Evolutionary conservation across 2,113 vertebrate genomes (phyloP), one percentile per base, ranked within the genome.

Genomic region (Garra rufa): DNA sequence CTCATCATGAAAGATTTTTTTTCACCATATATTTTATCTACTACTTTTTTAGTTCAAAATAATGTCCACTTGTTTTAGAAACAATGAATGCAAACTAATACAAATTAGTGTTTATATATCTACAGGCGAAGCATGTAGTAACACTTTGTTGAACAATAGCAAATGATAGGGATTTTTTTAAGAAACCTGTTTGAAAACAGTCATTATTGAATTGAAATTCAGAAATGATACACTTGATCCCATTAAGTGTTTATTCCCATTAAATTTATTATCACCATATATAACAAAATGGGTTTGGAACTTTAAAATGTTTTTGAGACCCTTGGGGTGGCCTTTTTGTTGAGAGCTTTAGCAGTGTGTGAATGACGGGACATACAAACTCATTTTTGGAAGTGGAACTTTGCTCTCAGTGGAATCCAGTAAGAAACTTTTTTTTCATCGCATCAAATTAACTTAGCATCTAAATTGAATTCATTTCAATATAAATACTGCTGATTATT

Each of bases 371-470:
- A 38, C 17, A 5, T 0, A 30, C 24, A 81, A 55, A 70, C 0
- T 81, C 19, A 41, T 41, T 24, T 81, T 81, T 52, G 79, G 63
- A 81, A 81, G 79, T n/a, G 79, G 79, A 38, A 81, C 79, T 52
- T 55, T 38, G 9, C 28, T 81, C 7, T 70, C 65, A 3, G 79
- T 81, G 10, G 63, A 81, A 41, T 55, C 79, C 6, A 81, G 79
- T 81, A 81, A 81, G 79, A 70, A 17, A 0, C 21, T n/a, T 41
- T 14, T 4, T 9, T 24, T 44, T 61, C 11, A n/a, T n/a, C 0
- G 8, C 57, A 61, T 24, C 30, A 77, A 8, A 38, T 77, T 59
- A 15, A 11, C 13, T 74, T 50, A 19, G 0, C 38, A 43, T 19
- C 30, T 76, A 43, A 71, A 30, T 21, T 21, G 10, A 5, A 38